Base-by-base conservation (phyloP, 2,113 vertebrate species). In the Perca schrenkii region DNA sequence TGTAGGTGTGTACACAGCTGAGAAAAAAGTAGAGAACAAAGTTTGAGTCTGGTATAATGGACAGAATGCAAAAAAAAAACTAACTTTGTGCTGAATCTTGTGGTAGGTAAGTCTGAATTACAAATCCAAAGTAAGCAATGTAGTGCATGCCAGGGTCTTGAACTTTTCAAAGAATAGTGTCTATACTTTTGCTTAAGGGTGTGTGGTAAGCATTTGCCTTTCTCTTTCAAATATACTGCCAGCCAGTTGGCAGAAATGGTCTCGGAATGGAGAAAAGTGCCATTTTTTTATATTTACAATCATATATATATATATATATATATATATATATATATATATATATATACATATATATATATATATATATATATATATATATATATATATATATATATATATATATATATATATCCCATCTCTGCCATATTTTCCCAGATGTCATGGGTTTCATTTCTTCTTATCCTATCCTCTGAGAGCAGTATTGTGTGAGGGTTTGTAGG, bases 221-320 rank as follows among this genome's bases (percentile, higher is more conserved):
- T 93, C 84, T 93, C 85, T 91, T 89, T 85, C 85, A 87, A 77
- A 92, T 84, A 87, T 76, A 88, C 90, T 93, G 91, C 92, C 92
- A 91, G 70, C 53, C 79, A 46, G 68, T 71, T 79, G 80, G 63
- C 66, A 64, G 68, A 72, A 88, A 80, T 3, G 8, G 74, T 80
- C 70, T 84, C 28, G 77, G 49, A 71, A 82, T 77, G 25, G 71
- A 80, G 79, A 80, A 88, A 93, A 94, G 93, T 94, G 93, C 91
- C 87, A 92, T 91, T 85, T 82, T 76, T 50, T 77, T 47, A n/a
- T 1, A 80, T 71, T 43, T 89, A 47, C 56, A 28, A 28, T 28
- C 28, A 28, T 28, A 28, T 28, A n/a, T 4, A 40, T 40, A 25
- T 25, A 25, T 25, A 25, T 25, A 25, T 25, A 25, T 25, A 25